Percentiles rank a stretch among this genome's conserved stretches.
phyloP scores from a whole-genome alignment of 2,113 vertebrate genomes.

The Monarcha castaneiventris region DNA sequence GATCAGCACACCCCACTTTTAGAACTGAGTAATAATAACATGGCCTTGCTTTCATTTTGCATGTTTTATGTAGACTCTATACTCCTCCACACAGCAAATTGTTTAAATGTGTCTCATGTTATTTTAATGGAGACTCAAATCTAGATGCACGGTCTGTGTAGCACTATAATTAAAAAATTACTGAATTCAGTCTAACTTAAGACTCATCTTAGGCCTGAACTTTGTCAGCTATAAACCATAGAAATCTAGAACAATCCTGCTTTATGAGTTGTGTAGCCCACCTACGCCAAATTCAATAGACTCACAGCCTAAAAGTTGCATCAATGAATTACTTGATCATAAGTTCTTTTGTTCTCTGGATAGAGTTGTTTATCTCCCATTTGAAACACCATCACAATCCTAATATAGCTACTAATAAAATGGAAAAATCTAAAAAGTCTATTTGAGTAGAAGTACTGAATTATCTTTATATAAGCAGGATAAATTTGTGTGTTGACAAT shows the following conservation, averaged over 20 bases:
- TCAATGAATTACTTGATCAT: neutral
- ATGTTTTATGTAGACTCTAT: neutral
- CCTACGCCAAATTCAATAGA: neutral
- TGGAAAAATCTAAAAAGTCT: neutral
- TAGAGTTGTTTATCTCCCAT: neutral
- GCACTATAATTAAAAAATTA: neutral
- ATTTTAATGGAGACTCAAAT: neutral
- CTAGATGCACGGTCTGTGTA: fast-evolving
- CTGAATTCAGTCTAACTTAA: neutral
- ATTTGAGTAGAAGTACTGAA: neutral
- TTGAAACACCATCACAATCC: neutral
- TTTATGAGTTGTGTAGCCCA: neutral
- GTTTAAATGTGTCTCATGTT: neutral
- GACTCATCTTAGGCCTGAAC: neutral
- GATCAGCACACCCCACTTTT: neutral
- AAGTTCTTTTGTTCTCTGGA: neutral
- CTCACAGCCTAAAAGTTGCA: neutral
- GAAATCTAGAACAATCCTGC: neutral
- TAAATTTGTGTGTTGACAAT: neutral
- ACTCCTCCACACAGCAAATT: neutral
- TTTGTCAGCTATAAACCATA: neutral
- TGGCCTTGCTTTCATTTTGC: neutral
- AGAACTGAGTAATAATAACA: neutral
- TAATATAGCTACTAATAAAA: neutral
- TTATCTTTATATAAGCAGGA: neutral